Evolutionary conservation across 2,113 vertebrate genomes (phyloP), one percentile per base, ranked within the genome.

Genomic region (Neolamprologus variostigma): DNA sequence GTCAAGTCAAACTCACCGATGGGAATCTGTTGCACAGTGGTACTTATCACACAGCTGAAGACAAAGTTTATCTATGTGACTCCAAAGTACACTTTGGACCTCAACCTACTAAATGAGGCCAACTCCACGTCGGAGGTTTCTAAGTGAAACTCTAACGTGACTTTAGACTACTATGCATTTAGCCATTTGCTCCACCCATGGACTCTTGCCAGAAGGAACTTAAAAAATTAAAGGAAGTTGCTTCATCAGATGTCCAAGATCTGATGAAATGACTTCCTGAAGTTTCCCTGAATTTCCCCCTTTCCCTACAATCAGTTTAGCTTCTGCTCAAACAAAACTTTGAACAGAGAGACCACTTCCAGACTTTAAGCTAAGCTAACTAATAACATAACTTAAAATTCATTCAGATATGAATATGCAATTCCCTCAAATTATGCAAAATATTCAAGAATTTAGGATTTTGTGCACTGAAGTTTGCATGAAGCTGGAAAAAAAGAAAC

Each of bases 71-170:
- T 81, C 73, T 61, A 42, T 26, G 19, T 26, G 80, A 40, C 84
- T 82, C 21, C 82, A 94, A 93, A 94, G 91, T 95, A 92, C 92
- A 90, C 93, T 92, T 95, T 92, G 71, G 71, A 78, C 71, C 42
- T 78, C 71, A 91, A 85, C 91, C 83, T 9, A 45, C 50, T 31
- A 90, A 94, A 85, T 94, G 42, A 93, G 93, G 91, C 59, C 86
- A 63, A 92, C 57, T 95, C 95, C 96, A 96, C 95, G 93, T 95
- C 76, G 3, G 54, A 86, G 57, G 85, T 55, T n/a, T 83, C 31
- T 17, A 42, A 79, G 5, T 42, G 42, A 83, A 61, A 54, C 17
- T 17, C 71, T 19, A 76, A 28, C 16, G 6, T 50, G 71, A 76
- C 71, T 76, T 28, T 12, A 19, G 42, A 47, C 40, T 28, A 11